These are phyloP conservation scores for Dolomedes plantarius DNA, from an alignment of 2,888 invertebrate species.

Conservation along the genomic window DNA sequence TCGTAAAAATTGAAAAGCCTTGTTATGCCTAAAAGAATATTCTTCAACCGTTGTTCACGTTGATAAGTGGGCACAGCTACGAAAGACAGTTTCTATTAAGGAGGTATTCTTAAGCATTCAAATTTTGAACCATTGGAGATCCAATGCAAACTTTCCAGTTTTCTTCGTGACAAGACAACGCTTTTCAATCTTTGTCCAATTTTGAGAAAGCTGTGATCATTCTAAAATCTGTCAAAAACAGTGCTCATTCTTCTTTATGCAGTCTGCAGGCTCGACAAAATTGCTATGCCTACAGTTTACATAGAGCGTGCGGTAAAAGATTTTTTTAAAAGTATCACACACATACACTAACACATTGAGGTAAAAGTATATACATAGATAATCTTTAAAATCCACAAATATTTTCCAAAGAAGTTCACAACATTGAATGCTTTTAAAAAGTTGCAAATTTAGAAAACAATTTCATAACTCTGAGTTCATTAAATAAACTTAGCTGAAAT, in stretches of 20 bases:
- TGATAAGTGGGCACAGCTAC: conserved; percentile 2
- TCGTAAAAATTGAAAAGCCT: conserved; percentile 2
- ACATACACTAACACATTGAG: no score
- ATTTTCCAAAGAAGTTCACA: no score
- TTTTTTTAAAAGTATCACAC: no score
- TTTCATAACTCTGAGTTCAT: no score
- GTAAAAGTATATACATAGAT: no score
- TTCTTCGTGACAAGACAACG: conserved; percentile 26
- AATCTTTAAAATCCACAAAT: no score
- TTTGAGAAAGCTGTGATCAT: conserved; percentile 46
- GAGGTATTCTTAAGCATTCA: conserved; percentile 23
- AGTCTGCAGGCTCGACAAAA: neutral
- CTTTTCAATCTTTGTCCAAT: conserved; percentile 60
- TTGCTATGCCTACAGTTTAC: neutral
- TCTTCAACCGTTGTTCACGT: neutral
- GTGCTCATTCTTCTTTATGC: neutral
- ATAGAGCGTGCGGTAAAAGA: no score
- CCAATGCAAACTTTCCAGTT: conserved; percentile 12
- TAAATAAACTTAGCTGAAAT: no score
- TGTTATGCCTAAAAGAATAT: neutral
- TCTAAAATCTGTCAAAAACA: conserved; percentile 60
- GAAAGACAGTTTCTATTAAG: conserved; percentile 25
- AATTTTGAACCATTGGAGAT: conserved; percentile 32
- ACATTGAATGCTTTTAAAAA: no score
- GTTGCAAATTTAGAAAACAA: no score